Evolutionary conservation across 2,113 vertebrate species (phyloP), one percentile per base, ranked within the genome.

Genomic region (Vidua chalybeata): DNA sequence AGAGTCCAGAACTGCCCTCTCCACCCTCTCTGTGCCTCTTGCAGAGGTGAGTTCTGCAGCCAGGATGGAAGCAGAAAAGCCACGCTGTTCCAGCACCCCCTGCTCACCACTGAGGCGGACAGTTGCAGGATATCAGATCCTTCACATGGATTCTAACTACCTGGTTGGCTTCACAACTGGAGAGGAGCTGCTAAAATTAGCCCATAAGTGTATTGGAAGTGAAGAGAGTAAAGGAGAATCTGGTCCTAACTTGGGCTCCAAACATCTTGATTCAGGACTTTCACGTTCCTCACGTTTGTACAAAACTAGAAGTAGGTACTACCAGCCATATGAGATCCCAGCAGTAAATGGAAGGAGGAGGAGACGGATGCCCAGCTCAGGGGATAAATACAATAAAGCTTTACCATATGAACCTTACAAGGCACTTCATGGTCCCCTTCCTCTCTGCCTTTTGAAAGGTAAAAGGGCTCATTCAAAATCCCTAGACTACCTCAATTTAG

Each of bases 401-500:
- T 96, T 98, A 95, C 95, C 98, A 4, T 98, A 96, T 7, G 98
- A 98, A 97, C 96, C 99, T 72, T 98, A 97, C 46, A 98, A 98
- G 91, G 97, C 98, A 74, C 97, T 98, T 74, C 99, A 99, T 43
- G 98, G 98, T 69, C 98, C 99, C 27, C 96, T 99, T 87, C 99
- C 99, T 79, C 97, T 99, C 74, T 99, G 99, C 97, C 98, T 99
- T 96, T 98, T 99, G 43, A 99, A 99, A 97, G 98, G 99, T 52
- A 99, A 99, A 97, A 98, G 98, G 93, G 97, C 98, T 90, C 98
- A 99, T 93, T 99, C 99, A 24, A 99, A 99, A 98, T 99, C 99
- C 31, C 98, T 99, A 97, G 99, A 99, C 98, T 99, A 99, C 99
- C 99, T 99, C 97, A 99, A 99, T 96, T 98, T 99, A 97, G 99